A percentile compares a stretch with the other conserved stretches of the same genome.
Conservation (phyloP, 1,140 invertebrate species). For the Nephotettix cincticeps region DNA sequence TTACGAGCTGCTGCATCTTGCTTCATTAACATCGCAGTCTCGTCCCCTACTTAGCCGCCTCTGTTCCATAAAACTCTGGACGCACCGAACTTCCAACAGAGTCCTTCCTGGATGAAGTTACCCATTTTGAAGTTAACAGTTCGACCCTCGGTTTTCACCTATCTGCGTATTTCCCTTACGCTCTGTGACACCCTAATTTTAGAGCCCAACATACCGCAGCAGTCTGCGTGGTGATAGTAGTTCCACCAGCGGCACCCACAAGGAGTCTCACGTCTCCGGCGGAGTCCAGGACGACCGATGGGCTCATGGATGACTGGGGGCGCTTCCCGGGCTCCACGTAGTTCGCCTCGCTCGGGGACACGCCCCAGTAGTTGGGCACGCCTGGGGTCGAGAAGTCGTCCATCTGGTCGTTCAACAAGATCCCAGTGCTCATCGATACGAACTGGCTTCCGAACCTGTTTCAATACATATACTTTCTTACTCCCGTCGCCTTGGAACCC, state of each 20-base stretch:
- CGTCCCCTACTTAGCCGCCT: too few species aligned
- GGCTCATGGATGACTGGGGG: constrained; percentile 89
- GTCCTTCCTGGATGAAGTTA: too few species aligned
- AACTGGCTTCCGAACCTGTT: constrained; percentile 71
- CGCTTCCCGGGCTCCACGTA: constrained; percentile 75
- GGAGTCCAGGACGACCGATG: constrained; percentile 72
- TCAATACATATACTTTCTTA: too few species aligned
- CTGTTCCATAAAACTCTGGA: too few species aligned
- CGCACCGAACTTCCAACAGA: too few species aligned
- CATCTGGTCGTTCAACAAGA: constrained; percentile 94
- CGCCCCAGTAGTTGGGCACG: constrained; percentile 71
- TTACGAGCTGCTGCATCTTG: too few species aligned
- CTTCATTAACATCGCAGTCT: too few species aligned
- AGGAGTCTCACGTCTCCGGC: constrained; percentile 66
- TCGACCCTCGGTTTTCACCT: too few species aligned
- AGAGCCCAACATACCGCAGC: constrained; percentile 61
- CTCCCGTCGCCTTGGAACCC: too few species aligned
- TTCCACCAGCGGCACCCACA: constrained; percentile 85
- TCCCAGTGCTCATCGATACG: constrained; percentile 73
- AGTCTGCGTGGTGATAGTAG: constrained; percentile 82
- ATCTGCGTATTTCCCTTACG: too few species aligned
- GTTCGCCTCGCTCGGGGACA: constrained; percentile 80
- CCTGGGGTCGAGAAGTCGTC: constrained; percentile 90
- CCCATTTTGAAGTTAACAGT: too few species aligned
- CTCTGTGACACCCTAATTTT: too few species aligned